Evolutionary conservation across 2,113 vertebrate species (phyloP).

Genomic region (Agelaius phoeniceus): DNA sequence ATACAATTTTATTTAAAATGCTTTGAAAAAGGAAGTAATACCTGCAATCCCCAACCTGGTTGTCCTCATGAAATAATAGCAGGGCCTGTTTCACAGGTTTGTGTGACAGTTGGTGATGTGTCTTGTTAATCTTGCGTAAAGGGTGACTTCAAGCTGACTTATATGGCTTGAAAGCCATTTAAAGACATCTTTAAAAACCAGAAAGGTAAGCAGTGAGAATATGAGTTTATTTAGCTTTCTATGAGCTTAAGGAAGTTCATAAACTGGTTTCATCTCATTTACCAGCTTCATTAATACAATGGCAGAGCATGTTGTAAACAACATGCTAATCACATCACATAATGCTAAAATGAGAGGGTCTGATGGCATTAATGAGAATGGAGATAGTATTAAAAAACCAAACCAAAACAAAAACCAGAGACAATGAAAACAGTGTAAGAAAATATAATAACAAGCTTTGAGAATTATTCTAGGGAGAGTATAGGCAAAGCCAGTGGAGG

Average conservation of each 20-base stretch:
- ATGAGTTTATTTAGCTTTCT: background rate
- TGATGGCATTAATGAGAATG: background rate
- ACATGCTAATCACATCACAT: background rate
- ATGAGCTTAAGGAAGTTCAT: background rate
- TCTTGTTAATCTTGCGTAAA: background rate
- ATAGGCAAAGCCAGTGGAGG: rapidly evolving
- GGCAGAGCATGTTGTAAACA: background rate
- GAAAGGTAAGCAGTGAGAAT: background rate
- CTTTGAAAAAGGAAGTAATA: background rate
- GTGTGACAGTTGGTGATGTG: rapidly evolving
- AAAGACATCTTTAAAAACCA: background rate
- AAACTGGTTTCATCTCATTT: slow-evolving; percentile 33
- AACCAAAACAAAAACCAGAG: background rate
- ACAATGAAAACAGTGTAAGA: background rate
- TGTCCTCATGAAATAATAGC: background rate
- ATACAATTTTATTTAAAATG: background rate
- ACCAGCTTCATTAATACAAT: slow-evolving; percentile 31
- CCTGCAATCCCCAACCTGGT: background rate
- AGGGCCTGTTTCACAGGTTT: background rate
- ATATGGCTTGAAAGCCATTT: background rate
- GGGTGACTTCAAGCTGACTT: background rate
- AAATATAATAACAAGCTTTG: background rate
- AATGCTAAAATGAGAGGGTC: background rate
- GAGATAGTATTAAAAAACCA: background rate
- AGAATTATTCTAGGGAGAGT: background rate